Conservation (phyloP, 2,113 vertebrate species). For the Pollimyrus isidori region DNA sequence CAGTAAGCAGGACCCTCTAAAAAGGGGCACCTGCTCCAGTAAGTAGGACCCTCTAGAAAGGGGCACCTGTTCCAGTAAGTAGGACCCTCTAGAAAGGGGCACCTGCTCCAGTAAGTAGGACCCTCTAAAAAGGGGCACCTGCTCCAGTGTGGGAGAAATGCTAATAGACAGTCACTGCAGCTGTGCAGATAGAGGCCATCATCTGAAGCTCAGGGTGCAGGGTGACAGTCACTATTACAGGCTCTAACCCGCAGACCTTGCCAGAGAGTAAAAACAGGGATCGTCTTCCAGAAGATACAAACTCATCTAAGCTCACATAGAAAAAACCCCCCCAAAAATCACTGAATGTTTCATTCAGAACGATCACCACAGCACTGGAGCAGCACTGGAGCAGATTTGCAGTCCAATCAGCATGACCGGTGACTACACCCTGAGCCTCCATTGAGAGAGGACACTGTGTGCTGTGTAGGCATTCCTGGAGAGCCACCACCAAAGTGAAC, state of each 20-base stretch:
- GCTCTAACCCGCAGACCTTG: not conserved
- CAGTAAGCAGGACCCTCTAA: no score
- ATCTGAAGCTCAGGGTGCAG: not conserved
- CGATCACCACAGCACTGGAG: not conserved
- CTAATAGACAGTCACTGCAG: no score
- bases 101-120: no score
- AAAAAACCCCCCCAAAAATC: not conserved
- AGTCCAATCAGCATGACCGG: not conserved
- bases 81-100: no score
- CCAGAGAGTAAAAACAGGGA: not conserved
- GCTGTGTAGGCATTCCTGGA: not conserved
- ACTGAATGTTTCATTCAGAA: not conserved
- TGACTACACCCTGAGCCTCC: not conserved
- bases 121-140: no score
- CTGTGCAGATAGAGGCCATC: no score
- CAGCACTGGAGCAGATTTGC: not conserved
- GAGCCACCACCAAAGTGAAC: not conserved
- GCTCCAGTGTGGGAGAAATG: no score
- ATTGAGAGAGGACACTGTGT: not conserved
- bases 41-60: no score
- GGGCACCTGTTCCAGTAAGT: no score
- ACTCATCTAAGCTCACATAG: not conserved
- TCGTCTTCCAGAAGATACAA: not conserved
- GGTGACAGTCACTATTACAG: not conserved
- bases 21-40: no score